Percentiles rank a stretch among this genome's conserved stretches.
These are phyloP conservation scores for Ypsolopha sequella DNA, from an alignment of 2,888 invertebrate genomes.

Conservation along the genomic window DNA sequence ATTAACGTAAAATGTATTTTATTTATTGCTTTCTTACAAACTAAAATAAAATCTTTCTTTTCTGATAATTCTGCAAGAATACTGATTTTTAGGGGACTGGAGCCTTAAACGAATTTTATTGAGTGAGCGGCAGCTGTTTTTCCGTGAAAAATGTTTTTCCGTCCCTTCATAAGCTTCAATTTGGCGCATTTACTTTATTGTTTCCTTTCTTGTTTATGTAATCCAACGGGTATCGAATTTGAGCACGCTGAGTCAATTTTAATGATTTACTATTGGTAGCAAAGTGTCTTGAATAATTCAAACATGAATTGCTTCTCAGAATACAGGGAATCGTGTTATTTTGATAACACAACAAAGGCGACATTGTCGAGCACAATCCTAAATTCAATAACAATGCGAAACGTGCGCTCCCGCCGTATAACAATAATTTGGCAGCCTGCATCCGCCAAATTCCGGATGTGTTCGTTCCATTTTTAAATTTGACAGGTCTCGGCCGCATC, in stretches of 20 bases:
- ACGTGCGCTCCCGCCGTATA: slow-evolving; percentile 46
- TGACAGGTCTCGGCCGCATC: slow-evolving; percentile 50
- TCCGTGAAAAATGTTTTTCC: slow-evolving; percentile 35
- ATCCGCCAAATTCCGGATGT: slow-evolving; percentile 59
- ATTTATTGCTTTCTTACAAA: no score
- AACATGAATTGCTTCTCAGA: no score
- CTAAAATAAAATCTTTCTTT: no score
- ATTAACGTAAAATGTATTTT: no score
- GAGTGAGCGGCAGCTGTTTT: slow-evolving; percentile 37
- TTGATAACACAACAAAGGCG: slow-evolving; percentile 31
- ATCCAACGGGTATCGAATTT: background rate
- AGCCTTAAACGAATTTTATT: slow-evolving; percentile 46
- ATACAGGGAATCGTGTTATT: background rate
- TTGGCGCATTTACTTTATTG: slow-evolving; percentile 7
- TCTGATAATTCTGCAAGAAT: no score
- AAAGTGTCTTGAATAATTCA: no score
- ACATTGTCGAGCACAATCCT: slow-evolving; percentile 42
- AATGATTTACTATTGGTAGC: background rate
- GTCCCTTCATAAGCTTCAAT: slow-evolving; percentile 19
- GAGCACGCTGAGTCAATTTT: background rate
- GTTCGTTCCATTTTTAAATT: slow-evolving; percentile 67
- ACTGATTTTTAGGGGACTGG: no score
- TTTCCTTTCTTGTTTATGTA: slow-evolving; percentile 4
- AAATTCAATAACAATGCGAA: slow-evolving; percentile 60
- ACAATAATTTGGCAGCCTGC: slow-evolving; percentile 65